Conservation (phyloP, 1,140 invertebrate genomes). For the Drosophila dunni region DNA sequence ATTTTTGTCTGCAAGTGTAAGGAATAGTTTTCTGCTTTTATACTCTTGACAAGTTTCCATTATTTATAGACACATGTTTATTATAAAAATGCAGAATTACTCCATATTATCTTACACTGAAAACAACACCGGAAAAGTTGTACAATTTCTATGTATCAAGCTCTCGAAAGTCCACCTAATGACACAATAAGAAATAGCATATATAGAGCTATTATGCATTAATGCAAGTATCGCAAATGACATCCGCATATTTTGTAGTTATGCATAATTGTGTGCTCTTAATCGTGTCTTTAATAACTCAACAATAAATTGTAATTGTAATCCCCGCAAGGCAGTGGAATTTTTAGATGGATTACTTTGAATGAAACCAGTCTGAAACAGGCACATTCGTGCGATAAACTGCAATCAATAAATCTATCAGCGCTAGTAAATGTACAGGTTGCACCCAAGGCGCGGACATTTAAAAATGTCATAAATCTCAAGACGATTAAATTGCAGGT, state of each 20-base stretch:
- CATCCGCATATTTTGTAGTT: constrained; percentile 27
- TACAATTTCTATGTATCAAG: not conserved
- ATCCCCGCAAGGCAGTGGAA: constrained; percentile 6
- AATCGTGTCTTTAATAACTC: constrained; percentile 13
- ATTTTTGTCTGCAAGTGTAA: no score
- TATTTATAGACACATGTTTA: no score
- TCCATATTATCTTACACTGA: no score
- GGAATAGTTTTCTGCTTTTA: no score
- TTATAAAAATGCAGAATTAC: no score
- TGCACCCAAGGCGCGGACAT: constrained; percentile 36
- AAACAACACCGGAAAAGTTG: not conserved
- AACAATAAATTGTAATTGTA: constrained; percentile 18
- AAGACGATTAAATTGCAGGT: constrained; percentile 58
- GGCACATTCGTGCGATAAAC: constrained; percentile 6
- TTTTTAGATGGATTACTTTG: not conserved
- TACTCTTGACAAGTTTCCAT: no score
- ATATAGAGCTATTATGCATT: not conserved
- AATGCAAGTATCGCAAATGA: constrained; percentile 17
- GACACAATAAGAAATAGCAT: not conserved
- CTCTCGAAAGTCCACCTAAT: not conserved
- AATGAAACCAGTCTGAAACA: constrained; percentile 16
- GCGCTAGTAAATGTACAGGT: constrained; percentile 38
- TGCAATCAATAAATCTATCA: constrained; percentile 56
- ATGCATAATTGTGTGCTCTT: constrained; percentile 39
- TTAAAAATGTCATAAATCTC: constrained; percentile 75